These are phyloP conservation scores for Pogonomyrmex barbatus DNA, from an alignment of 1,140 invertebrate species.

Conservation along the genomic window DNA sequence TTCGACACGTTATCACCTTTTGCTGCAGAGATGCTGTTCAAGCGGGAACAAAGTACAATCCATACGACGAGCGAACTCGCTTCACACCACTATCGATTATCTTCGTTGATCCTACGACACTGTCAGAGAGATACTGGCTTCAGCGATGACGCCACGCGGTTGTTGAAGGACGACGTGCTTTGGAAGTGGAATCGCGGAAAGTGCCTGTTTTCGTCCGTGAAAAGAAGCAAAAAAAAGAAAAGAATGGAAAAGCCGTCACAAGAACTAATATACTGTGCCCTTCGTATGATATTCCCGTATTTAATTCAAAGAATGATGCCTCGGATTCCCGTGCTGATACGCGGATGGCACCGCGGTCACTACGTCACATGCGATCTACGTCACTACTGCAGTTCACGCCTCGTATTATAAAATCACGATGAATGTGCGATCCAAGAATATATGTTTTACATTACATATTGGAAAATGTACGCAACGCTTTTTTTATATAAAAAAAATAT, in stretches of 20 bases:
- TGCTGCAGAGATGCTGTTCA: background rate
- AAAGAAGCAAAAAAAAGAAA: background rate
- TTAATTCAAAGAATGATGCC: background rate
- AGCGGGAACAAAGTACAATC: background rate
- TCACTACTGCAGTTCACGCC: background rate
- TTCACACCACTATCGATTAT: conserved; percentile 7
- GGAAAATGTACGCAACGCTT: background rate
- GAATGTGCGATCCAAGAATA: background rate
- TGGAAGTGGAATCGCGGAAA: conserved; percentile 8
- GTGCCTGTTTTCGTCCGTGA: background rate
- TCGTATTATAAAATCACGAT: background rate
- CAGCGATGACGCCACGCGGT: conserved; percentile 25
- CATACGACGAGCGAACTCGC: background rate
- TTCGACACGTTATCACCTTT: background rate
- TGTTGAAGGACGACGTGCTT: conserved; percentile 42
- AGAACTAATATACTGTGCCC: background rate
- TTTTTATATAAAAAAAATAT: background rate
- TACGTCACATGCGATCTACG: background rate
- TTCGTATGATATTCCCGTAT: background rate
- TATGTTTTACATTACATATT: background rate
- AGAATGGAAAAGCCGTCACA: background rate
- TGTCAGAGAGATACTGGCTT: conserved; percentile 32
- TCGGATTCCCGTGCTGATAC: background rate
- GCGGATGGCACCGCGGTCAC: background rate
- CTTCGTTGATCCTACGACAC: conserved; percentile 52